Evolutionary conservation across 2,113 vertebrate genomes (phyloP).

Genomic region (Clinocottus analis): DNA sequence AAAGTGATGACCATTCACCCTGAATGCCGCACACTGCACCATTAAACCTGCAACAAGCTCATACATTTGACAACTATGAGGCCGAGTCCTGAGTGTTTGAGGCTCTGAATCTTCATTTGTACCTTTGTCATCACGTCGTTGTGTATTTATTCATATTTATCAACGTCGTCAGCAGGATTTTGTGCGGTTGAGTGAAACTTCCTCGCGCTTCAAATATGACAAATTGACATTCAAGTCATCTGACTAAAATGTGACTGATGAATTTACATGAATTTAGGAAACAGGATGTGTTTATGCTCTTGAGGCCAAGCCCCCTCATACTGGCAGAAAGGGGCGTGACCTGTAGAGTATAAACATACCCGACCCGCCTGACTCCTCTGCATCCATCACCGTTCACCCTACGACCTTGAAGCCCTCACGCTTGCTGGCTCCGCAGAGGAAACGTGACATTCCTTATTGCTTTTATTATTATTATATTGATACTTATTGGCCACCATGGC

Average conservation of each 20-base stretch:
- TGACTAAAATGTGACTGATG: slow-evolving; percentile 45
- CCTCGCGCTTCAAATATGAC: background rate
- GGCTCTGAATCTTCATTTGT: background rate
- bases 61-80: too few species aligned
- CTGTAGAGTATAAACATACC: slow-evolving; percentile 35
- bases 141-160: background rate
- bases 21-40: too few species aligned
- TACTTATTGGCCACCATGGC: slow-evolving; percentile 56
- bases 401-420: background rate
- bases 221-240: slow-evolving; percentile 27
- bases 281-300: background rate
- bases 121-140: too few species aligned
- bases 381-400: background rate
- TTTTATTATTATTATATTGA: background rate
- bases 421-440: background rate
- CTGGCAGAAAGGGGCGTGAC: slow-evolving; percentile 5
- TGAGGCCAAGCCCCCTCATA: background rate
- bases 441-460: background rate
- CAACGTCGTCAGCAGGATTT: background rate
- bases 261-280: slow-evolving; percentile 1
- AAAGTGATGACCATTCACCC: too few species aligned
- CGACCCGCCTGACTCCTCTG: background rate
- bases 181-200: background rate
- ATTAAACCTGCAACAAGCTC: too few species aligned
- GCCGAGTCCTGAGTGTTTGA: too few species aligned